Evolutionary conservation across 2,113 vertebrate genomes (phyloP).

Genomic region (Pavo muticus): DNA sequence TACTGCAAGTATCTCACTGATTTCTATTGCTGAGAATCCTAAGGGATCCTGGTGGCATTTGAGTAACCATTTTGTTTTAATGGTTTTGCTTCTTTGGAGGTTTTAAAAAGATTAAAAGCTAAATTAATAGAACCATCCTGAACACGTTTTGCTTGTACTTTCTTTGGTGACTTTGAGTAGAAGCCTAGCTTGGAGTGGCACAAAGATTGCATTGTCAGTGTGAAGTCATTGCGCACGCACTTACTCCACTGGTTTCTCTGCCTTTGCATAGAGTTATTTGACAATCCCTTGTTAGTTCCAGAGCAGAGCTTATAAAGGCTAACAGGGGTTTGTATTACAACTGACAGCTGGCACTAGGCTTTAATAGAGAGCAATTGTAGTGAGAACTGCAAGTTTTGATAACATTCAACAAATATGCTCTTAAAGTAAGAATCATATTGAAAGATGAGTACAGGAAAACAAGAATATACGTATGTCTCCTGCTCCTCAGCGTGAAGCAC

Average conservation of each 20-base stretch:
- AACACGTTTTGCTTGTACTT: background rate
- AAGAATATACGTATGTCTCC: slow-evolving; percentile 4
- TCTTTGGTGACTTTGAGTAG: background rate
- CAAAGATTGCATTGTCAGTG: background rate
- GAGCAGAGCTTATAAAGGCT: slow-evolving; percentile 84
- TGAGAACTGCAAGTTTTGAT: slow-evolving; percentile 63
- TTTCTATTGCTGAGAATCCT: background rate
- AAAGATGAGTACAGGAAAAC: slow-evolving; percentile 34
- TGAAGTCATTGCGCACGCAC: background rate
- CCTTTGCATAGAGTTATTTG: slow-evolving; percentile 83
- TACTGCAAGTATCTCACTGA: background rate
- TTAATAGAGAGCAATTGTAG: slow-evolving; percentile 68
- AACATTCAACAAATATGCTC: slow-evolving; percentile 48
- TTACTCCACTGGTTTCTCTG: background rate
- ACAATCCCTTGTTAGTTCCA: slow-evolving; percentile 92
- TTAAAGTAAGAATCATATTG: slow-evolving; percentile 64
- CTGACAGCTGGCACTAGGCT: slow-evolving; percentile 87
- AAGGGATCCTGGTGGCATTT: slow-evolving; percentile 33
- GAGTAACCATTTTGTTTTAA: slow-evolving; percentile 39
- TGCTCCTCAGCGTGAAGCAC: slow-evolving; percentile 41
- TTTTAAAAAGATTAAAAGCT: slow-evolving; percentile 17
- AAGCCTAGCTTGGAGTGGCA: background rate
- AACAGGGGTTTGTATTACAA: slow-evolving; percentile 90
- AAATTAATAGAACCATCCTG: background rate
- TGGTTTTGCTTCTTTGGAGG: slow-evolving; percentile 24